These are phyloP conservation scores for Apodemia zela DNA, from an alignment of 2,888 invertebrate genomes.

Conservation along the genomic window DNA sequence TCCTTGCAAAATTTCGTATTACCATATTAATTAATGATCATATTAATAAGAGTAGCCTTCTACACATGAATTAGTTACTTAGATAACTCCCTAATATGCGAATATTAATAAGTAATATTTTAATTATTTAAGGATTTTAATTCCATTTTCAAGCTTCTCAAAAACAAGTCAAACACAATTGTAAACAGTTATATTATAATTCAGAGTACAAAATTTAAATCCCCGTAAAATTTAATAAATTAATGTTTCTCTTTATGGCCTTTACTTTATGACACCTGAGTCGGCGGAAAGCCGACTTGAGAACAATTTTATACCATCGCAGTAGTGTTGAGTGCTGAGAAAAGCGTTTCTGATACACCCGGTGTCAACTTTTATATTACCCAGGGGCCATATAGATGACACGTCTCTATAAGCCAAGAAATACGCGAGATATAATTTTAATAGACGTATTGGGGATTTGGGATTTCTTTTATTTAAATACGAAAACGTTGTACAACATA, in stretches of 20 bases:
- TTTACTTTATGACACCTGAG: slow-evolving; percentile 2
- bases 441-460: neutral
- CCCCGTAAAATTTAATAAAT: neutral
- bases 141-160: too few relatives aligned
- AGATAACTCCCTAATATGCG: too few relatives aligned
- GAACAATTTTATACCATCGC: slow-evolving; percentile 6
- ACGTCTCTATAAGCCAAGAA: neutral
- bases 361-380: slow-evolving; percentile 3
- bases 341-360: slow-evolving; percentile 1
- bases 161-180: too few relatives aligned
- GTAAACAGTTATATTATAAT: too few relatives aligned
- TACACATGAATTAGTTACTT: too few relatives aligned
- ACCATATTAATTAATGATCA: too few relatives aligned
- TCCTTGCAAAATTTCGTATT: too few relatives aligned
- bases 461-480: neutral
- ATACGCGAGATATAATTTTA: neutral
- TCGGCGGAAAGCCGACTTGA: neutral
- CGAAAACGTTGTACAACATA: too few relatives aligned
- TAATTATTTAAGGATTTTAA: too few relatives aligned
- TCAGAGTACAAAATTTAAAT: neutral
- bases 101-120: too few relatives aligned
- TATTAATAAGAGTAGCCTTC: too few relatives aligned
- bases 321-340: neutral
- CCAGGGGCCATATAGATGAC: neutral
- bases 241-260: neutral